These are phyloP conservation scores for Podarcis cretensis DNA, from an alignment of 2,113 vertebrate species.

Conservation along the genomic window DNA sequence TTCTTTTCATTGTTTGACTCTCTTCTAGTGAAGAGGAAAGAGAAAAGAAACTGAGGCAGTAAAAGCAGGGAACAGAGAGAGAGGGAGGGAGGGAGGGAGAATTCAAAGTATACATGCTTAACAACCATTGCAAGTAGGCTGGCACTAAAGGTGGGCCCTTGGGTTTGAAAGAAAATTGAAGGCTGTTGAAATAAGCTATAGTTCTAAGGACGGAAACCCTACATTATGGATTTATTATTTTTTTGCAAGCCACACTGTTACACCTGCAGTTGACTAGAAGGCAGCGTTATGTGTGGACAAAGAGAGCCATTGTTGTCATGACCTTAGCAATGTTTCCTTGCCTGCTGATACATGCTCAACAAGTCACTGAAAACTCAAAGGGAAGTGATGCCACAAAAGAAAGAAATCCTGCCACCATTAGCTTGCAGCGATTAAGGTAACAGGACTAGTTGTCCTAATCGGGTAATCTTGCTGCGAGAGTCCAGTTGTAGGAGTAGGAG, in stretches of 20 bases:
- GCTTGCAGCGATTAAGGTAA: neutral
- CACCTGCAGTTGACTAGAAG: no score
- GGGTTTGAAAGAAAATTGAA: neutral
- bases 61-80: neutral
- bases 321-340: neutral
- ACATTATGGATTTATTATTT: neutral
- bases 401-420: neutral
- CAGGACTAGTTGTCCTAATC: no score
- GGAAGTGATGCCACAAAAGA: no score
- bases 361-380: neutral
- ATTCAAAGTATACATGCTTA: neutral
- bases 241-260: neutral
- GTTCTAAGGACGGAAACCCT: no score
- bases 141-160: neutral
- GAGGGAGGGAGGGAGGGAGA: neutral
- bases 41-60: no score
- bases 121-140: neutral
- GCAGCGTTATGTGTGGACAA: neutral
- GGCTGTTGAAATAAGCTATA: neutral
- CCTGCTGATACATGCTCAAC: neutral
- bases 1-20: neutral
- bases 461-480: neutral
- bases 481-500: neutral
- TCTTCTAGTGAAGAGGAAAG: neutral
- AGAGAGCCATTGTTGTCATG: neutral